Evolutionary conservation across 2,888 invertebrate species (phyloP), one percentile per base, ranked within the genome.

Genomic region (Dasypolia templi): DNA sequence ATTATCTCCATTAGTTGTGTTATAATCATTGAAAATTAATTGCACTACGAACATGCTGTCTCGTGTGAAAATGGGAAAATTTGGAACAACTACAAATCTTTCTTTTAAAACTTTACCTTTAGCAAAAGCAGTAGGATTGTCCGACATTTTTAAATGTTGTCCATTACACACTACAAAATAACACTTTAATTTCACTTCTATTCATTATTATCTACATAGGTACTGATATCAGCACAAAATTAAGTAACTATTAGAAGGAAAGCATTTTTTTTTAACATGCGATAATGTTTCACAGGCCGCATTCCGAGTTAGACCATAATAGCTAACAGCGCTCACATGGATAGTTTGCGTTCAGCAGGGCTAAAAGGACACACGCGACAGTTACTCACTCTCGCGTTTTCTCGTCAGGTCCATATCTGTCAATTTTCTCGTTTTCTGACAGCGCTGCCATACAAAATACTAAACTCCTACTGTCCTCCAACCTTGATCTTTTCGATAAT

Each of bases 61-160:
- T 72, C 72, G 51, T 59, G 59, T 53, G 63, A 22, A 67, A 79
- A 82, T 63, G 42, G 3, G 22, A 71, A 75, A 72, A 59, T 75
- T 55, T 44, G 12, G 67, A 65, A 39, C n/a, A 0, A 62, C 11
- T 42, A 64, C 64, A 6, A 35, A 5, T 35, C 35, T 35, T 53
- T 51, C n/a, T 51, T 61, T 63, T 26, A 78, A 71, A 72, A 71
- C 81, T 82, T 91, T 94, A 94, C 94, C 94, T 93, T 93, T 91
- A 70, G 92, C 87, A 59, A 93, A 92, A 79, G 94, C 89, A 32
- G 93, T 89, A 62, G 93, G 93, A 82, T 92, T 91, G 77, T 89
- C 90, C 68, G 94, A 93, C 95, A 95, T 95, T 64, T 85, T 89
- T 72, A 66, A 61, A 67, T 73, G 80, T 77, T 81, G 69, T 84